Evolutionary conservation across 1,140 invertebrate genomes (phyloP).

Genomic region (Philotrypesis tridentata): DNA sequence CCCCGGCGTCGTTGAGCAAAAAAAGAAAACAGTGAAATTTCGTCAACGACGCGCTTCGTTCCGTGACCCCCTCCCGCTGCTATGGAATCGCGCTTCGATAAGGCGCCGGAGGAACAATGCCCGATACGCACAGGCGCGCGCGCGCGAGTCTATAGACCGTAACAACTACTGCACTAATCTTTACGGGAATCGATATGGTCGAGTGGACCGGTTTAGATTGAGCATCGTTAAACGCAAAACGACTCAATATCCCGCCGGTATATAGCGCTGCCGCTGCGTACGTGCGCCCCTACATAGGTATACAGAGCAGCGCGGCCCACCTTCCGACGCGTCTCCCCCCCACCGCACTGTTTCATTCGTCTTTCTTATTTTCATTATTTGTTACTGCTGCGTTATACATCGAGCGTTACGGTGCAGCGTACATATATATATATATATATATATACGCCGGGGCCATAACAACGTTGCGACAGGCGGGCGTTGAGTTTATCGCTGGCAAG

Average conservation of each 20-base stretch:
- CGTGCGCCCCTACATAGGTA: neutral
- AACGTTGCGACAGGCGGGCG: too few species aligned
- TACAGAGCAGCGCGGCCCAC: too few species aligned
- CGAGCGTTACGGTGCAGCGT: neutral
- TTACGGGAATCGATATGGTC: conserved; percentile 42
- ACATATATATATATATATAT: too few species aligned
- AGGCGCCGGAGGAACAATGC: neutral
- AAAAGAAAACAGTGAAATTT: too few species aligned
- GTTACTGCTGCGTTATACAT: neutral
- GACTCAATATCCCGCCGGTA: conserved; percentile 24
- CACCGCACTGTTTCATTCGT: neutral
- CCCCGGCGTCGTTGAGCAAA: neutral
- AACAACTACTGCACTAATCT: conserved; percentile 27
- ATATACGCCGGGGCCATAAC: too few species aligned
- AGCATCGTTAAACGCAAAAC: conserved; percentile 42
- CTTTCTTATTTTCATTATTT: neutral
- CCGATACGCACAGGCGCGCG: neutral
- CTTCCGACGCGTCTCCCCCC: too few species aligned
- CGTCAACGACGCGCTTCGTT: conserved; percentile 7
- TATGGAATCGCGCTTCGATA: conserved; percentile 11
- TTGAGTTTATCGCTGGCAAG: neutral
- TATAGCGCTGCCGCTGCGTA: too few species aligned
- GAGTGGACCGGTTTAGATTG: conserved; percentile 38
- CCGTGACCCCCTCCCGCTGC: too few species aligned
- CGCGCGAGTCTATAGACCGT: too few species aligned